Conservation (phyloP, 2,113 vertebrate species). For the Zosterops hypoxanthus region DNA sequence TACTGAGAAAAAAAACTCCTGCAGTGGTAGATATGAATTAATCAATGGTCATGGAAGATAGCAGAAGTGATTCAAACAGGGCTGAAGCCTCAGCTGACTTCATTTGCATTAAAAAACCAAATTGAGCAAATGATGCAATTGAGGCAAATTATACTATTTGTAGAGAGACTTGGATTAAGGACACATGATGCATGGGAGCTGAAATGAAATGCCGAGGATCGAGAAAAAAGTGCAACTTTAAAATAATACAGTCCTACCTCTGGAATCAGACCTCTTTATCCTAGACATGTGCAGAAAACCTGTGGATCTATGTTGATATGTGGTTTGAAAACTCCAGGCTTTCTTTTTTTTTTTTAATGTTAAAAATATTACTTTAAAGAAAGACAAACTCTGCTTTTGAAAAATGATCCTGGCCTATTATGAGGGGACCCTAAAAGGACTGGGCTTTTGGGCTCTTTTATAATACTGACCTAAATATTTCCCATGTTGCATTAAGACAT, state of each 20-base stretch:
- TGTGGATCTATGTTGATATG: background rate
- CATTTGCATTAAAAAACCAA: background rate
- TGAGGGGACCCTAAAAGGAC: background rate
- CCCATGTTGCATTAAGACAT: background rate
- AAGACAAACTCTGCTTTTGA: background rate
- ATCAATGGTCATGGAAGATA: background rate
- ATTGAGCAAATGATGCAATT: background rate
- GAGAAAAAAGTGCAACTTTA: background rate
- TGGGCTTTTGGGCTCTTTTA: background rate
- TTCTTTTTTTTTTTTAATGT: background rate
- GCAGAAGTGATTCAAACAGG: background rate
- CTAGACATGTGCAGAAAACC: background rate
- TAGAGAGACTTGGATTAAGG: background rate
- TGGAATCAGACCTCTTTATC: background rate
- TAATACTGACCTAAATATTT: background rate
- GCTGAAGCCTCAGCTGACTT: background rate
- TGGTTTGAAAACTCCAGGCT: background rate
- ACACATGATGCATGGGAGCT: background rate
- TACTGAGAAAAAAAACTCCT: background rate
- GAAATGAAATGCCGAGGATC: constrained; percentile 12
- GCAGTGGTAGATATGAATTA: background rate
- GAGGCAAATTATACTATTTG: background rate
- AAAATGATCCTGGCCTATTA: background rate
- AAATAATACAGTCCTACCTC: background rate
- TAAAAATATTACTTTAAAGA: background rate